Evolutionary conservation across 2,797 vertebrate species (phyloP).

Genomic region (Megaceryle alcyon): DNA sequence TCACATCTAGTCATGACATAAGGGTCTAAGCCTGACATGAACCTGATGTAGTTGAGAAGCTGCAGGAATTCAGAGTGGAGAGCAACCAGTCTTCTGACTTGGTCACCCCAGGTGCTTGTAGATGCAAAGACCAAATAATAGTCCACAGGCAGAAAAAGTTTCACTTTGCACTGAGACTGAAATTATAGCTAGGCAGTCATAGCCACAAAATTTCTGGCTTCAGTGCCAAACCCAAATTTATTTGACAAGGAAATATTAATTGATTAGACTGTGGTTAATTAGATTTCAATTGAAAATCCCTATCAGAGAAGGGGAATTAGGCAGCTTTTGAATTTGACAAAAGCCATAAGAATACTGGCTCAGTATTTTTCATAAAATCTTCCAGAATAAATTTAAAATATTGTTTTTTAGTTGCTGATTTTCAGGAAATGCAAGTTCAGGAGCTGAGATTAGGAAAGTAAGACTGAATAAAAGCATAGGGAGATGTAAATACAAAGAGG

Average conservation of each 20-base stretch:
- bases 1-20: neutral
- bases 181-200: neutral
- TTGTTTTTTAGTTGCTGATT: constrained; percentile 32
- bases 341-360: constrained; percentile 21
- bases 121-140: neutral
- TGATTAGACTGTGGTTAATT: constrained; percentile 61
- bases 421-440: constrained; percentile 20
- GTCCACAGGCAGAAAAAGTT: neutral
- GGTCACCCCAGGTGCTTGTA: neutral
- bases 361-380: neutral
- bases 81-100: neutral
- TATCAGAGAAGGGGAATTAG: constrained; percentile 24
- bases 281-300: constrained; percentile 50
- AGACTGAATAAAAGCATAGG: constrained; percentile 21
- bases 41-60: neutral
- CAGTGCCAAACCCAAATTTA: neutral
- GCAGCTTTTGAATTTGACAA: constrained; percentile 51
- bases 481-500: constrained; percentile 25
- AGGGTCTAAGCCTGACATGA: too few relatives aligned
- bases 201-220: neutral
- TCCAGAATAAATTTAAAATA: constrained; percentile 18
- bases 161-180: neutral
- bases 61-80: neutral
- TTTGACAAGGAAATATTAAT: constrained; percentile 40
- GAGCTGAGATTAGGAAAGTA: constrained; percentile 23